Conservation (phyloP, 1,140 invertebrate genomes). For the Drosophila eugracilis region DNA sequence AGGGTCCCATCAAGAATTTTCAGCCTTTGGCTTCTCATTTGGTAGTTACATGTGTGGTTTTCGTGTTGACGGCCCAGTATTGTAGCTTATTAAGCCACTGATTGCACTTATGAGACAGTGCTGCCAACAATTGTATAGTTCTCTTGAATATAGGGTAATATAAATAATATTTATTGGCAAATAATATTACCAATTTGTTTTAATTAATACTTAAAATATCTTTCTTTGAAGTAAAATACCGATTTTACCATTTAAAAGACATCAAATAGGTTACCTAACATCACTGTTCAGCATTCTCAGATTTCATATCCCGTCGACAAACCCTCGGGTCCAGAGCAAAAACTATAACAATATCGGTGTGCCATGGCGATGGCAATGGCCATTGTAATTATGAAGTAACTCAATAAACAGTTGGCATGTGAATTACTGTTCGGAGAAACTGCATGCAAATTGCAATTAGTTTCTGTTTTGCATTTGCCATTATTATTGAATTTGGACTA, state of each 20-base stretch:
- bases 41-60: slow-evolving; percentile 50
- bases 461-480: slow-evolving; percentile 30
- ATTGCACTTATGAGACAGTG: slow-evolving; percentile 2
- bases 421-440: slow-evolving; percentile 8
- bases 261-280: too few species aligned
- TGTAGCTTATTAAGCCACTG: slow-evolving; percentile 16
- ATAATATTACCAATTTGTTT: neutral
- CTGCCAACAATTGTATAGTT: too few species aligned
- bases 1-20: neutral
- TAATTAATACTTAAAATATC: neutral
- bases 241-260: neutral
- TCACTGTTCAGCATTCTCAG: neutral
- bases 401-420: slow-evolving; percentile 39
- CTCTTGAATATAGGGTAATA: neutral
- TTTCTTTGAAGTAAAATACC: too few species aligned
- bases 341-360: slow-evolving; percentile 29
- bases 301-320: neutral
- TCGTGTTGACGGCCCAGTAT: slow-evolving; percentile 7
- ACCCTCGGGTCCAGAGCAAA: slow-evolving; percentile 1
- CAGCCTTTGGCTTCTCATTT: slow-evolving; percentile 1
- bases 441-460: slow-evolving; percentile 49
- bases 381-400: slow-evolving; percentile 44
- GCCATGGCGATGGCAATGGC: slow-evolving; percentile 5
- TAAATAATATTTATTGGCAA: neutral
- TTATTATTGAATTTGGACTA: slow-evolving; percentile 51